Evolutionary conservation across 35 echinoderm and acorn worm genomes (phyloP), one percentile per base, ranked within the genome.

Genomic region (Eucidaris tribuloides): DNA sequence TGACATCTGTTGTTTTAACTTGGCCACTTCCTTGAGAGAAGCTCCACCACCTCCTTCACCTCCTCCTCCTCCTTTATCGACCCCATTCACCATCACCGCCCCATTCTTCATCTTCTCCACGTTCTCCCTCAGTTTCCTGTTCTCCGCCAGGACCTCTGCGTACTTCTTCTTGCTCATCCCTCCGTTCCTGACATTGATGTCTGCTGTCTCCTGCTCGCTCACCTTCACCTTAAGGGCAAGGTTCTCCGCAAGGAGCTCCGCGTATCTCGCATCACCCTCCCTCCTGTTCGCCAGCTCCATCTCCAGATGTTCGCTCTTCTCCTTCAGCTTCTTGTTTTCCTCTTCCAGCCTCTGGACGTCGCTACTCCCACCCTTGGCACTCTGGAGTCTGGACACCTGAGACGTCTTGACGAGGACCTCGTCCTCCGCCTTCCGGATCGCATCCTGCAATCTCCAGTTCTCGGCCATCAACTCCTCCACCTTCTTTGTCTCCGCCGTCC

Each of bases 71-170:
- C 56, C 46, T 22, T 44, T 42, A 17, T 32, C 79, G 32, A 60
- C 76, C 42, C 18, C 45, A 50, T 62, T 85, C 46, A 22, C 71
- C 78, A 65, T 61, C 62, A 79, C 72, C 29, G 49, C 82, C 55
- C 9, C 30, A 28, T 37, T 5, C 24, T 45, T 66, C 68, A 74
- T 74, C 68, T 74, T 74, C 45, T 81, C 37, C 35, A 88, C 27
- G 25, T 74, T 38, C 70, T 88, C 85, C 59, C 89, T 94, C 79
- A 94, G 74, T 39, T 80, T 84, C 23, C 54, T 88, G 52, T 94
- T 94, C 71, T 94, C 92, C 3, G 81, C 22, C 39, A 90, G 46
- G 39, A 94, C 48, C 38, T 85, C 87, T 7, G 82, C 57, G 35
- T 81, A 94, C 35, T 60, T 78, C 82, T 83, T 82, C 38, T 81